Base-by-base conservation (phyloP, 2,888 invertebrate species). In the Rhagonycha lutea region DNA sequence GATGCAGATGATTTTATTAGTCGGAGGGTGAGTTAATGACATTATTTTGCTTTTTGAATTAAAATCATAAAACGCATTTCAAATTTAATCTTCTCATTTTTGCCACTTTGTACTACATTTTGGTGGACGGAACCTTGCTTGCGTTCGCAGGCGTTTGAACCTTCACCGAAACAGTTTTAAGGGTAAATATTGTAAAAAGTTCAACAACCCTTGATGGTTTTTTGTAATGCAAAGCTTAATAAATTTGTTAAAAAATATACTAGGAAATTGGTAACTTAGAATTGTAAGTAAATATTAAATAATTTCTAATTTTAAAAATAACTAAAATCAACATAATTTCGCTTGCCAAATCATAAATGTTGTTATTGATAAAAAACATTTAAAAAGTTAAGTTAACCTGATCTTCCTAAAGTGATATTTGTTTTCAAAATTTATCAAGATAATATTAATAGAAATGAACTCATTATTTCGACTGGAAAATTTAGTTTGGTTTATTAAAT, bases 1-100 rank as follows among this genome's bases (percentile, higher is more conserved):
- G 78, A 90, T 90, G 90, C 90, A 90, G 89, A 90, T 90, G 90
- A 90, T 90, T 83, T 84, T 90, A 81, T 90, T 88, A 70, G 90
- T 90, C 81, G 90, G 90, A 84, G 90, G 89, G 88, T 87, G 83
- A 87, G 87, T 86, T 77, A 47, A 47, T 7, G 47, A 47, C 7
- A n/a, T 47, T 47, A 47, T 72, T 62, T 69, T 47, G 23, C 14
- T 2, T 18, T 67, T 69, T 65, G 7, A 28, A 14, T 23, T 26
- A 10, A 67, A 24, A 67, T 9, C 24, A 67, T 67, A 26, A 67
- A n/a, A 67, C 18, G 62, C 3, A 62, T 14, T 68, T 12, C 68
- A 29, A 26, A 14, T 14, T 14, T 69, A 29, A 47, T 68, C 65
- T n/a, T 26, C 14, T 24, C 63, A 11, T 12, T 23, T 12, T 14